phyloP scores from a whole-genome alignment of 2,888 invertebrate genomes.

The Alsophila aescularia region DNA sequence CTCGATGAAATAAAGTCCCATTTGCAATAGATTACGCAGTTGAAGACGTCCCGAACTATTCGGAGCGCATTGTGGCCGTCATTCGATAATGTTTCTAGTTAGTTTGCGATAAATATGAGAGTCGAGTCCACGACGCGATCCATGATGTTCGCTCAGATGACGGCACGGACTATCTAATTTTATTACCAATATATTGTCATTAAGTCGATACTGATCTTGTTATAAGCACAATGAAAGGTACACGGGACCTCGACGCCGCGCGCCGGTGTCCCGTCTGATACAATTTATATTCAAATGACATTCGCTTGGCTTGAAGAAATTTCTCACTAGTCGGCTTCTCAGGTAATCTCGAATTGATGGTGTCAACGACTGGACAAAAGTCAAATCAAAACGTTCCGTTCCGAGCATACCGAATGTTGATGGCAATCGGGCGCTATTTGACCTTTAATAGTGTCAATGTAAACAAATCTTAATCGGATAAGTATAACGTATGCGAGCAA shows the following conservation, averaged over 20 bases:
- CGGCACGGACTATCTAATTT: constrained; percentile 83
- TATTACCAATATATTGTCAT: constrained; percentile 85
- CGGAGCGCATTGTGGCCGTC: constrained; percentile 66
- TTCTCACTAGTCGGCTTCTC: constrained; percentile 82
- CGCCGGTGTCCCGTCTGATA: constrained; percentile 59
- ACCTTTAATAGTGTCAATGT: constrained; percentile 43
- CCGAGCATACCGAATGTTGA: constrained; percentile 44
- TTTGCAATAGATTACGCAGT: constrained; percentile 53
- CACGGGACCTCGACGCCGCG: constrained; percentile 59
- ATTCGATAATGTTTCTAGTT: constrained; percentile 82
- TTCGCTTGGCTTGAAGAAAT: constrained; percentile 75
- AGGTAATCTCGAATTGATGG: constrained; percentile 78
- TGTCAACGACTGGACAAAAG: constrained; percentile 61
- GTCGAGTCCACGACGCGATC: constrained; percentile 58
- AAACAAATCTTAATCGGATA: constrained; percentile 44
- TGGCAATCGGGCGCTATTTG: constrained; percentile 45
- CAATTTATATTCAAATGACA: constrained; percentile 84
- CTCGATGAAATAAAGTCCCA: constrained; percentile 60
- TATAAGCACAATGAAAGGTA: constrained; percentile 82
- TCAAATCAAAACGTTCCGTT: constrained; percentile 56
- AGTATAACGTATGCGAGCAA: constrained; percentile 40
- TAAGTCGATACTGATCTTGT: constrained; percentile 85
- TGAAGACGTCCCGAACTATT: constrained; percentile 61
- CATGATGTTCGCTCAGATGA: constrained; percentile 75
- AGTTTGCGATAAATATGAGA: constrained; percentile 81